These are phyloP conservation scores for Polydrusus pterygomalis DNA, from an alignment of 2,888 invertebrate genomes.

Conservation along the genomic window DNA sequence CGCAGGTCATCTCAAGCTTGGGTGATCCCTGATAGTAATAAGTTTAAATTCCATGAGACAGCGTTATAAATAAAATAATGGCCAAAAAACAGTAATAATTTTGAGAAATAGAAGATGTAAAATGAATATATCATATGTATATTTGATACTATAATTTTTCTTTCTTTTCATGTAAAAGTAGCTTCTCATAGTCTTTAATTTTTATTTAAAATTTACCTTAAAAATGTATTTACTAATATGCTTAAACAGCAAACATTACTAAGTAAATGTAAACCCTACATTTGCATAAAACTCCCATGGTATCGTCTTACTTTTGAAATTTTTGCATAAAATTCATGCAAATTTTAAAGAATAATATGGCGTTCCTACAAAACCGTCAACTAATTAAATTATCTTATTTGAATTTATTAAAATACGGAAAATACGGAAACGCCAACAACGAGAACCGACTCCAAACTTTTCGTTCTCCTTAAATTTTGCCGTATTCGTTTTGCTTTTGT, in stretches of 20 bases:
- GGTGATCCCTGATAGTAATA: no score
- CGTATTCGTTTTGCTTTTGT: constrained; percentile 38
- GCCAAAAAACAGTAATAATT: no score
- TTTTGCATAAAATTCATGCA: constrained; percentile 31
- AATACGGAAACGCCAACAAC: constrained; percentile 33
- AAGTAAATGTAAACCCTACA: constrained; percentile 24
- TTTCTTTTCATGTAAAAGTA: no score
- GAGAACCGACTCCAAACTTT: constrained; percentile 33
- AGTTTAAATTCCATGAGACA: no score
- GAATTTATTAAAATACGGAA: constrained; percentile 41
- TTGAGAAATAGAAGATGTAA: no score
- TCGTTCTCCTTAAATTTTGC: constrained; percentile 28
- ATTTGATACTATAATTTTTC: no score
- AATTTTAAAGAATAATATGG: constrained; percentile 39
- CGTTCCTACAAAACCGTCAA: constrained; percentile 26
- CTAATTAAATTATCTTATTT: constrained; percentile 46
- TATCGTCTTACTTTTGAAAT: constrained; percentile 29
- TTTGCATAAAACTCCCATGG: constrained; percentile 19
- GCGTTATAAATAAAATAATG: no score
- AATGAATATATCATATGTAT: no score
- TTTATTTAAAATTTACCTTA: background rate
- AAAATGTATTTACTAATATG: background rate
- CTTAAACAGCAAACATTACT: constrained; percentile 27
- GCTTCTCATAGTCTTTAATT: no score
- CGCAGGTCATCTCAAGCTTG: no score